Evolutionary conservation across 35 echinoderm and acorn worm genomes (phyloP).

Genomic region (Heliocidaris erythrogramma): DNA sequence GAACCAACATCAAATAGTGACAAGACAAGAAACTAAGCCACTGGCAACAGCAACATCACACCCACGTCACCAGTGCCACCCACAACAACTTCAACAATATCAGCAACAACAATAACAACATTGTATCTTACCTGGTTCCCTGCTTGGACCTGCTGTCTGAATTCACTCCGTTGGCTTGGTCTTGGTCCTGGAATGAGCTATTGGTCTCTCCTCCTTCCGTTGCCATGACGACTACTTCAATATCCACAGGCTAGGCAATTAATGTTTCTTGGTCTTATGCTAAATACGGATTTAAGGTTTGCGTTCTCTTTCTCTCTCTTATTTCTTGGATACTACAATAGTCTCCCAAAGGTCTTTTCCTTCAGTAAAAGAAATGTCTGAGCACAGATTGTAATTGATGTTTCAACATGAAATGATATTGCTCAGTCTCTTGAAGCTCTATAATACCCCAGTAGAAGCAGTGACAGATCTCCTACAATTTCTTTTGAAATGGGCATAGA

Average conservation of each 20-base stretch:
- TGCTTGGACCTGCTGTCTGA: slow-evolving; percentile 18
- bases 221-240: background rate
- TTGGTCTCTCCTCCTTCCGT: slow-evolving; percentile 33
- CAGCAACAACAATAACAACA: background rate
- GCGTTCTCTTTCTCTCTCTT: background rate
- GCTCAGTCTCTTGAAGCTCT: background rate
- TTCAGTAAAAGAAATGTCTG: background rate
- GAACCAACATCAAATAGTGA: no score
- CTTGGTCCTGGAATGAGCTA: slow-evolving; percentile 28
- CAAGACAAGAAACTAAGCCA: background rate
- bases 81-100: background rate
- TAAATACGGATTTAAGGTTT: background rate
- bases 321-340: background rate
- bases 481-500: background rate
- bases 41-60: background rate
- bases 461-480: background rate
- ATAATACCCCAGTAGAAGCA: background rate
- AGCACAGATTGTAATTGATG: background rate
- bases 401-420: background rate
- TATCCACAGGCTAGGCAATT: background rate
- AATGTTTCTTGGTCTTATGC: background rate
- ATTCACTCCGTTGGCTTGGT: background rate
- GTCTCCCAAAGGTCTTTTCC: background rate
- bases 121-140: background rate
- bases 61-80: background rate